phyloP scores from a whole-genome alignment of 1,140 invertebrate species.

The Polypedilum pembai region DNA sequence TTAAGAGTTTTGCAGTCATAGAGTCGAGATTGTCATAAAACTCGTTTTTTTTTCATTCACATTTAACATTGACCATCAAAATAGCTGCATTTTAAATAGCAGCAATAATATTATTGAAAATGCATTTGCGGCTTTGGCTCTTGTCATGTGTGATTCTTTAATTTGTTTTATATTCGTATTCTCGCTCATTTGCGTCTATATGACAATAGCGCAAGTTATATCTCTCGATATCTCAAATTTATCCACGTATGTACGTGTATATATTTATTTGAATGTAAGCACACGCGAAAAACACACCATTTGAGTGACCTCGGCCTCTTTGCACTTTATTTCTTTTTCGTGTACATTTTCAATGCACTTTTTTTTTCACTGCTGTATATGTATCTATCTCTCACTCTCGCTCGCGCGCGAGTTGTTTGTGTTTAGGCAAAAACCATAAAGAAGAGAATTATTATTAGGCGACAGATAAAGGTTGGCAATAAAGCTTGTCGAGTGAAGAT shows the following conservation, averaged over 20 bases:
- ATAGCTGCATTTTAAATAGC: conserved; percentile 1
- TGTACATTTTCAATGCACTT: conserved; percentile 27
- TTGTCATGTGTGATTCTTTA: conserved; percentile 26
- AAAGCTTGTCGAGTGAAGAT: not conserved
- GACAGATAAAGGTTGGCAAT: conserved; percentile 16
- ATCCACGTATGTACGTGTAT: not conserved
- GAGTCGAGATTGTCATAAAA: not conserved
- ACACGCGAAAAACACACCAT: conserved; percentile 21
- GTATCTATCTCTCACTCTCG: no score
- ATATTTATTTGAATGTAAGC: not conserved
- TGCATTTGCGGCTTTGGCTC: conserved; percentile 18
- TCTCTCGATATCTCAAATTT: conserved; percentile 17
- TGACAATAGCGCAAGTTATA: conserved; percentile 12
- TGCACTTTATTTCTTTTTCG: conserved; percentile 27
- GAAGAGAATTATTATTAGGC: conserved; percentile 6
- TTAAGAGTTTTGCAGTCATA: no score
- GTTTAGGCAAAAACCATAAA: conserved; percentile 14
- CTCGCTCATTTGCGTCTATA: not conserved
- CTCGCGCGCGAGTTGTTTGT: no score
- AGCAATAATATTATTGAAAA: not conserved
- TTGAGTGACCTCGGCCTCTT: conserved; percentile 23
- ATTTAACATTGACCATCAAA: conserved; percentile 24
- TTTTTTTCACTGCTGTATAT: not conserved
- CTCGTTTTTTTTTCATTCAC: not conserved
- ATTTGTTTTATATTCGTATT: conserved; percentile 10